Evolutionary conservation across 2,888 invertebrate species (phyloP).

Genomic region (Eupithecia vulgata): DNA sequence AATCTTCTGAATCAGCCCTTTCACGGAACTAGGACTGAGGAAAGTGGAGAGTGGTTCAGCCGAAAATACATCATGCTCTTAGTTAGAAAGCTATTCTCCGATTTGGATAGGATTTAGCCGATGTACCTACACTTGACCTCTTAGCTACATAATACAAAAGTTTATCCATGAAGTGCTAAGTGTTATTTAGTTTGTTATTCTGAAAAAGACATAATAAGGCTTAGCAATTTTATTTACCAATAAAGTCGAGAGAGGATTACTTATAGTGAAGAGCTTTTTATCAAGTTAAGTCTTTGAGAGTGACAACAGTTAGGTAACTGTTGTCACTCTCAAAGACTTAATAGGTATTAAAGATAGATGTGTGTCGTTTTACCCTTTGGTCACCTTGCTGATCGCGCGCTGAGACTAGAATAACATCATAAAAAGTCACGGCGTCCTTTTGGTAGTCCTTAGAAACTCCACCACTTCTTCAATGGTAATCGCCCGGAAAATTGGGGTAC

Average conservation of each 20-base stretch:
- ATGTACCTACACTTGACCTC: background rate
- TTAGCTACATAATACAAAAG: background rate
- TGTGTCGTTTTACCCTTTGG: background rate
- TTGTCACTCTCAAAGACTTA: too few relatives aligned
- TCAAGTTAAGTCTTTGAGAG: background rate
- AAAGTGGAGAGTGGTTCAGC: background rate
- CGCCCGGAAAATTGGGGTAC: conserved; percentile 5
- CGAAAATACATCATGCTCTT: conserved; percentile 3
- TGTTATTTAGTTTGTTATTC: background rate
- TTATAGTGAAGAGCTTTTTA: background rate
- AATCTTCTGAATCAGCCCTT: conserved; percentile 35
- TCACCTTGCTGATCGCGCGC: background rate
- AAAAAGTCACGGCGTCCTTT: background rate
- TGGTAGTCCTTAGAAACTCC: conserved; percentile 3
- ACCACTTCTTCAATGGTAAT: conserved; percentile 14
- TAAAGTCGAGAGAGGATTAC: background rate
- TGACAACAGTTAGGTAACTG: background rate
- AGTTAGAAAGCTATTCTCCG: background rate
- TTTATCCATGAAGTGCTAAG: background rate
- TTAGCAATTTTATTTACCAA: background rate
- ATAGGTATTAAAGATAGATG: too few relatives aligned
- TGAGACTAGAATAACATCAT: background rate
- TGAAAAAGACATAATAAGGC: background rate
- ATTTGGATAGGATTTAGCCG: background rate
- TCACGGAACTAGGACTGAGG: conserved; percentile 14